Percentiles rank a stretch among this genome's conserved stretches.
These are phyloP conservation scores for Gymnodraco acuticeps DNA, from an alignment of 2,797 vertebrate genomes.

Conservation along the genomic window DNA sequence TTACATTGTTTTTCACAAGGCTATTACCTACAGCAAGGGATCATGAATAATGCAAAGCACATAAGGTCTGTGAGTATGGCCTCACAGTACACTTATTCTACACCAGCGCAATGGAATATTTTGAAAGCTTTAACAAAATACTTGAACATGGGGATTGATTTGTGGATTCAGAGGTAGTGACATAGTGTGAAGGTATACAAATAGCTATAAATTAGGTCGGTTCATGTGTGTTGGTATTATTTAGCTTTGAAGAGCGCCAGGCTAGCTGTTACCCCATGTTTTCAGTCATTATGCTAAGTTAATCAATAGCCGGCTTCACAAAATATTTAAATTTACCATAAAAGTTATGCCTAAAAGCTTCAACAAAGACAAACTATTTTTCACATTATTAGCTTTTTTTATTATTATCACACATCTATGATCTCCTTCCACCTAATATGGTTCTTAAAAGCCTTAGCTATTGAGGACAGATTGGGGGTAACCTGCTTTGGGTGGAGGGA, in stretches of 20 bases:
- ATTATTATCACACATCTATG: neutral
- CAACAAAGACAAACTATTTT: conserved; percentile 1
- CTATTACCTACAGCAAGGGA: neutral
- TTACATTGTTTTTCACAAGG: neutral
- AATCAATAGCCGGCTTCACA: conserved; percentile 10
- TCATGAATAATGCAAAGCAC: conserved; percentile 15
- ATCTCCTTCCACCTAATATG: neutral
- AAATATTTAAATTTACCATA: neutral
- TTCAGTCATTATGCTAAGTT: conserved; percentile 11
- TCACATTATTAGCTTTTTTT: neutral
- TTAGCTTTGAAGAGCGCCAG: neutral
- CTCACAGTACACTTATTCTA: neutral
- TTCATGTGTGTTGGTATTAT: neutral
- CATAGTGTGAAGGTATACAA: neutral
- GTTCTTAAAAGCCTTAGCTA: neutral
- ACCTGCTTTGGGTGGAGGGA: neutral
- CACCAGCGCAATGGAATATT: neutral
- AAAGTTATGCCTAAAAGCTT: neutral
- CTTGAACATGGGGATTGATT: neutral
- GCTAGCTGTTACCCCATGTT: neutral
- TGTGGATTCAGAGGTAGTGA: neutral
- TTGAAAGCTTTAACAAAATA: neutral
- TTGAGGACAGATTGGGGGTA: neutral
- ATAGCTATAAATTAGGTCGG: neutral
- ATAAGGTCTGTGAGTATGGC: neutral